A percentile compares a stretch with the other conserved stretches of the same genome.
These are phyloP conservation scores for Agapornis canus DNA, from an alignment of 2,797 vertebrate species.

Conservation along the genomic window DNA sequence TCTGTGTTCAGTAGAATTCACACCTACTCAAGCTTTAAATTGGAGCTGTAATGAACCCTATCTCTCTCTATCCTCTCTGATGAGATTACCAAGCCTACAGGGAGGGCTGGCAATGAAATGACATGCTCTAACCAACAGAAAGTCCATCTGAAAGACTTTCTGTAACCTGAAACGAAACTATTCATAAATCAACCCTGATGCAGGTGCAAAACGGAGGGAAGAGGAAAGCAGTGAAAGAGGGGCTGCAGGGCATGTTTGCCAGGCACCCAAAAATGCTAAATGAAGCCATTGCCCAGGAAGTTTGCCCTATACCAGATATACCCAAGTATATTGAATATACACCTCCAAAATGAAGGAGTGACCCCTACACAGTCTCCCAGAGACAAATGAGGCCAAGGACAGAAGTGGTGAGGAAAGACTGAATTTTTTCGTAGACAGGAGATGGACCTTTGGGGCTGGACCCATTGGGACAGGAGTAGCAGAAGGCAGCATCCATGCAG, in stretches of 20 bases:
- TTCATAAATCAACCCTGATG: background rate
- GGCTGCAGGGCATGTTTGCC: background rate
- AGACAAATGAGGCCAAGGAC: background rate
- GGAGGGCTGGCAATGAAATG: background rate
- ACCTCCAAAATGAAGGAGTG: background rate
- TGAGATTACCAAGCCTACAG: background rate
- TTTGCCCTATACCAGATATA: background rate
- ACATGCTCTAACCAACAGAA: background rate
- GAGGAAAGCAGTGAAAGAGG: background rate
- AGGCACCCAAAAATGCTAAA: background rate
- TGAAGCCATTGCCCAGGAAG: background rate
- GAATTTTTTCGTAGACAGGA: background rate
- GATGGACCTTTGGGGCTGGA: background rate
- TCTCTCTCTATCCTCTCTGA: background rate
- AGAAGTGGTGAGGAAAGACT: background rate
- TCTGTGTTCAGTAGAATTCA: constrained; percentile 26
- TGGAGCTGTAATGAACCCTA: background rate
- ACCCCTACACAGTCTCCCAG: background rate
- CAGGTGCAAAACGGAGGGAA: background rate
- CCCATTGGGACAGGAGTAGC: background rate
- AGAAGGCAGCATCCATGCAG: background rate
- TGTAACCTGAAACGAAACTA: background rate
- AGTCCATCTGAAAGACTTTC: background rate
- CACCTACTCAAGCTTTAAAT: constrained; percentile 52
- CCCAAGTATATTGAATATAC: background rate